Evolutionary conservation across 2,113 vertebrate genomes (phyloP).

Genomic region (Laterallus jamaicensis): DNA sequence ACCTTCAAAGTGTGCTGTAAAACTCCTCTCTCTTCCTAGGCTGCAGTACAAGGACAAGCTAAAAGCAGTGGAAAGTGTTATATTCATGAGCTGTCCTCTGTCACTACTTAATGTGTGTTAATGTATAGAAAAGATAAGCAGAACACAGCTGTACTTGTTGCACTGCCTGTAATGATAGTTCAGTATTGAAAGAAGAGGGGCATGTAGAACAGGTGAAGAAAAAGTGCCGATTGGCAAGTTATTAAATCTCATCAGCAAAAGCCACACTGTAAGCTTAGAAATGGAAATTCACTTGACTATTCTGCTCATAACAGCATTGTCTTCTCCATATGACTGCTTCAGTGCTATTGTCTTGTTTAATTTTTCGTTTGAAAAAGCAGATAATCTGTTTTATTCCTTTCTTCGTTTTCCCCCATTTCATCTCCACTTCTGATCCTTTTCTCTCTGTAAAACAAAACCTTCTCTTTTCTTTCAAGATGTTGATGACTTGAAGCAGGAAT

Average conservation of each 20-base stretch:
- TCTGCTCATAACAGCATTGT: background rate
- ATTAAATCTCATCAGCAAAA: background rate
- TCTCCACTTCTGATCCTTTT: background rate
- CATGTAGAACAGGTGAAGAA: background rate
- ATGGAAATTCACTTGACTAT: background rate
- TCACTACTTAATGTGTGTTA: background rate
- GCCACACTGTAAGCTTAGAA: background rate
- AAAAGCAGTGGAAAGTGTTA: background rate
- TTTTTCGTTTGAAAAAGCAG: background rate
- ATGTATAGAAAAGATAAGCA: background rate
- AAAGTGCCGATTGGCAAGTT: fast-evolving
- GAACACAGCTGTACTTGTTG: background rate
- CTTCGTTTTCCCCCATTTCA: background rate
- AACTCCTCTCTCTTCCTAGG: background rate
- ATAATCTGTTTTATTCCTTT: background rate
- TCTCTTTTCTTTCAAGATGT: background rate
- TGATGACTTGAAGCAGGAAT: background rate
- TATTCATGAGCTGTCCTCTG: background rate
- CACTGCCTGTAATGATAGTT: background rate
- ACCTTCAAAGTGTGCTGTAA: background rate
- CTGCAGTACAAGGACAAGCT: background rate
- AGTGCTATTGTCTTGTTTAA: background rate
- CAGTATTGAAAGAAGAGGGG: background rate
- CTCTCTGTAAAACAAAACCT: background rate
- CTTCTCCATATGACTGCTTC: background rate